Evolutionary conservation across 1,140 invertebrate genomes (phyloP).

Genomic region (roundworm (Caenorhabditis elegans)): DNA sequence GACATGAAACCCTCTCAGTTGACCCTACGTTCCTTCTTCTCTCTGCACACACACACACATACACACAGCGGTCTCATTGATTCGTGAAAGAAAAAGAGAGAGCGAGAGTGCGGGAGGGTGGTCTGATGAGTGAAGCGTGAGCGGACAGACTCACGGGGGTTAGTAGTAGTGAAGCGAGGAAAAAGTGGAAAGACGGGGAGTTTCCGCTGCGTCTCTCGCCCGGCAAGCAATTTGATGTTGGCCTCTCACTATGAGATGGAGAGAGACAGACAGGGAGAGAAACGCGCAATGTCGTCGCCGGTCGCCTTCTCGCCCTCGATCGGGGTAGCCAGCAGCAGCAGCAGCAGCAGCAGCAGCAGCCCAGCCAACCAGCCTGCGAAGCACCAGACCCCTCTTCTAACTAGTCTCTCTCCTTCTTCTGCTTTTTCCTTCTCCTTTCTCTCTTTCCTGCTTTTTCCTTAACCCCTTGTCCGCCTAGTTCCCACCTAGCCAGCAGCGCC

Average conservation of each 20-base stretch:
- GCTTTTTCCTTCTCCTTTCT: not conserved
- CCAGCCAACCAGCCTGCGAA: no score
- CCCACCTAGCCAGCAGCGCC: not conserved
- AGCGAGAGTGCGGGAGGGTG: not conserved
- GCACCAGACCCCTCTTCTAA: not conserved
- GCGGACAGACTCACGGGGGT: not conserved
- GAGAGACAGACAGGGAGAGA: not conserved
- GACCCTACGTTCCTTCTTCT: not conserved
- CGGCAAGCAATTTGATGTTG: slow-evolving; percentile 1
- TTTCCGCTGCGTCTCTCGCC: not conserved
- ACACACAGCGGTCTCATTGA: slow-evolving; percentile 5
- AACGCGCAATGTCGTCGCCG: no score
- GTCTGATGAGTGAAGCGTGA: not conserved
- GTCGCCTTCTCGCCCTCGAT: slow-evolving; percentile 3
- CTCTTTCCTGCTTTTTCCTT: not conserved
- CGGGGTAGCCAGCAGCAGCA: not conserved
- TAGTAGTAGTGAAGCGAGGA: not conserved
- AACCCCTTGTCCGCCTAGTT: not conserved
- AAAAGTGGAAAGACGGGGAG: not conserved
- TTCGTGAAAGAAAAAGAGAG: not conserved
- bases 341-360: not conserved
- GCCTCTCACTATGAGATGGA: not conserved
- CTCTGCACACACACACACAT: not conserved
- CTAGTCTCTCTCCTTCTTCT: not conserved
- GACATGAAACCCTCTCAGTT: no score